Percentiles rank a stretch among this genome's conserved stretches.
Conservation (phyloP, 2,888 invertebrate species). For the Osmoderma eremita region DNA sequence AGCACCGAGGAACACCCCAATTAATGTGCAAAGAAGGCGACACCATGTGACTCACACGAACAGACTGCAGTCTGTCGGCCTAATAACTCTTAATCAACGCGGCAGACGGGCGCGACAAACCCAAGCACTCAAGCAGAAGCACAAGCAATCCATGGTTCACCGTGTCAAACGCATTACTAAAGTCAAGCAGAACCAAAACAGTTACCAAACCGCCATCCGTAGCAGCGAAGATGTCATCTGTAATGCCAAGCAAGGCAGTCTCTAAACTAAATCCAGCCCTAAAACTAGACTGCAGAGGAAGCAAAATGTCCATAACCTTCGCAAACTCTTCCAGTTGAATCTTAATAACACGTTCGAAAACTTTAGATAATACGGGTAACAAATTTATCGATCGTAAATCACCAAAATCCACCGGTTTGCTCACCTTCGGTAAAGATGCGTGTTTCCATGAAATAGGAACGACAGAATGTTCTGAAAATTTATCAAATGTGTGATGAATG, state of each 20-base stretch:
- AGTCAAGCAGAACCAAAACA: no score
- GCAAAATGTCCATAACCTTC: not conserved
- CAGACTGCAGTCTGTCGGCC: not conserved
- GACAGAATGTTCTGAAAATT: not conserved
- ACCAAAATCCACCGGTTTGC: not conserved
- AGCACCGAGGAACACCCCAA: conserved; percentile 10
- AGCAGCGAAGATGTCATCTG: conserved; percentile 7
- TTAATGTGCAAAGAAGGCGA: no score
- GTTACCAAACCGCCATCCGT: not conserved
- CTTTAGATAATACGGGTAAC: conserved; percentile 16
- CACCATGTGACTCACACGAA: not conserved
- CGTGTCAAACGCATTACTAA: not conserved
- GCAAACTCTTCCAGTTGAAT: not conserved
- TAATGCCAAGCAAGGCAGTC: conserved; percentile 7
- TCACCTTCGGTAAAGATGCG: conserved; percentile 6
- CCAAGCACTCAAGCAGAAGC: not conserved
- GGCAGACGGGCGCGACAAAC: not conserved
- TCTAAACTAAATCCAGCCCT: not conserved
- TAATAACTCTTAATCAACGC: not conserved
- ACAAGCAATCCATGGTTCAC: not conserved
- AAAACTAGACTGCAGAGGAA: conserved; percentile 5
- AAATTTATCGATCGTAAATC: conserved; percentile 21
- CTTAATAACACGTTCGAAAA: conserved; percentile 8
- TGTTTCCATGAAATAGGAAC: not conserved
- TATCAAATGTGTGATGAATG: conserved; percentile 2